Conservation (phyloP, 2,113 vertebrate genomes). For the Lasiurus borealis region DNA sequence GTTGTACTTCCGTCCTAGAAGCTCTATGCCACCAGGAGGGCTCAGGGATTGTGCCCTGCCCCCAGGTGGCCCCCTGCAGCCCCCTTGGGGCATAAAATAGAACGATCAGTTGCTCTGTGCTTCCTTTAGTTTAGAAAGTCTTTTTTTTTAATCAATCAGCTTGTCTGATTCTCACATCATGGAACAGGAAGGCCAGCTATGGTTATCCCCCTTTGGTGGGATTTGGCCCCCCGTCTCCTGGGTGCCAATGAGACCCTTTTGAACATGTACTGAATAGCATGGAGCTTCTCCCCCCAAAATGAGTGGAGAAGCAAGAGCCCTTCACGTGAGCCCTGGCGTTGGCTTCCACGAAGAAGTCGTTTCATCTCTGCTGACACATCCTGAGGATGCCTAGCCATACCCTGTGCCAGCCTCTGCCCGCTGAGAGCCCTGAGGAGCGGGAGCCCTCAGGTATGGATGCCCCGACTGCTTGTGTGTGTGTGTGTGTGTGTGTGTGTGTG, state of each 20-base stretch:
- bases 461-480: background rate
- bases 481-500: too few species aligned
- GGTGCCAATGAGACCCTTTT: background rate
- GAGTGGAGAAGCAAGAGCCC: background rate
- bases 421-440: background rate
- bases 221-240: background rate
- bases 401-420: background rate
- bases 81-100: background rate
- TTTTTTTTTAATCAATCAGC: conserved; percentile 2
- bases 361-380: background rate
- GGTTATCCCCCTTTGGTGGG: background rate
- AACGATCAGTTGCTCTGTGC: background rate
- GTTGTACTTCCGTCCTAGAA: background rate
- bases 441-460: background rate
- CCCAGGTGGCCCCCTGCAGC: background rate
- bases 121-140: conserved; percentile 13
- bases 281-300: background rate
- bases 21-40: background rate
- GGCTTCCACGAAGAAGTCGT: background rate
- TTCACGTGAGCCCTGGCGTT: background rate
- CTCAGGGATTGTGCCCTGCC: background rate
- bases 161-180: background rate
- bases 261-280: background rate
- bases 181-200: background rate
- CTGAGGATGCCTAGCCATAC: too few species aligned